Conservation (phyloP, 2,113 vertebrate genomes). For the Emydura subglobosa region DNA sequence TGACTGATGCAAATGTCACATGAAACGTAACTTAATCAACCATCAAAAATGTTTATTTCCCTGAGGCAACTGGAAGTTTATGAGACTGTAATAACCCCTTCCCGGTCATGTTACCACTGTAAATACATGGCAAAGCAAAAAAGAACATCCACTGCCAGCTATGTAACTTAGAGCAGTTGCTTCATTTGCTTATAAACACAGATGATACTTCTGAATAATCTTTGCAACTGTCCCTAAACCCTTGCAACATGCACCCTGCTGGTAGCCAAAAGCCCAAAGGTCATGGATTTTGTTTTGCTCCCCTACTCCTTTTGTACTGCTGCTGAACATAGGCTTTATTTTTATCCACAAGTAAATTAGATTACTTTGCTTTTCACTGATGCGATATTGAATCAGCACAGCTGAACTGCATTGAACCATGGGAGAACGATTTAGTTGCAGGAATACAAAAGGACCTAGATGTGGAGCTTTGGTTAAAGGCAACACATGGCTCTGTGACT, state of each 20-base stretch:
- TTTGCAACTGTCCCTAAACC: not conserved
- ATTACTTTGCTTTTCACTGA: conserved; percentile 53
- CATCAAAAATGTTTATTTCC: fast-evolving
- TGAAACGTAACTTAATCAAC: fast-evolving
- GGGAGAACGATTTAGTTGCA: conserved; percentile 14
- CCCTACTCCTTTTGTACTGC: not conserved
- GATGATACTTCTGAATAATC: not conserved
- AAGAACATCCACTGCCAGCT: not conserved
- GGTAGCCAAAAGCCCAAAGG: not conserved
- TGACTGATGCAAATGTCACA: fast-evolving
- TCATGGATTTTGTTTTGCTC: not conserved
- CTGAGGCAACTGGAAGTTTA: not conserved
- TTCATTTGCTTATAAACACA: fast-evolving
- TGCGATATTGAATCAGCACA: conserved; percentile 24
- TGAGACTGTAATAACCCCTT: not conserved
- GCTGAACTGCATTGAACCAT: conserved; percentile 11
- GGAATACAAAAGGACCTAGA: not conserved
- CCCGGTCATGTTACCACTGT: fast-evolving
- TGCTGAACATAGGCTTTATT: conserved; percentile 15
- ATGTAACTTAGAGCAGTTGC: fast-evolving
- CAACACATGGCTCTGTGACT: not conserved
- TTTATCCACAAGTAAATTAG: conserved; percentile 19
- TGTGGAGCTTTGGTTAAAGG: not conserved
- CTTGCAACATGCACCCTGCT: fast-evolving
- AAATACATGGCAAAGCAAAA: not conserved